Evolutionary conservation across 2,797 vertebrate species (phyloP).

Genomic region (Anguilla obscura): DNA sequence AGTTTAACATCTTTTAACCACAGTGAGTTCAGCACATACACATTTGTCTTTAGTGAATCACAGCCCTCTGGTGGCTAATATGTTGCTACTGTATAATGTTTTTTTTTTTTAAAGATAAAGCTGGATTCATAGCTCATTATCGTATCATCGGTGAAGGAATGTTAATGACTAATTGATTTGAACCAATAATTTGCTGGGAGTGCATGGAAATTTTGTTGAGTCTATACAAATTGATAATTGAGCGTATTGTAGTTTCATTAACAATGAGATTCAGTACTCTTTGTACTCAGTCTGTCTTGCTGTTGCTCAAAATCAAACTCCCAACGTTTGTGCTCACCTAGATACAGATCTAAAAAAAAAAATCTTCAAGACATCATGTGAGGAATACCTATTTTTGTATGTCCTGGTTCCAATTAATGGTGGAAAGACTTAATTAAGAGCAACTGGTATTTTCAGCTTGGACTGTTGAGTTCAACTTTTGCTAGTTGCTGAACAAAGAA

Average conservation of each 20-base stretch:
- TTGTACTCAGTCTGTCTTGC: neutral
- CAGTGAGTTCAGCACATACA: neutral
- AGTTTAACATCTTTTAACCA: neutral
- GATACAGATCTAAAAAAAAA: neutral
- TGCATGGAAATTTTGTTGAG: neutral
- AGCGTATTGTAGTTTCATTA: neutral
- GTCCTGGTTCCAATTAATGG: constrained; percentile 17
- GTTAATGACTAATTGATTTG: neutral
- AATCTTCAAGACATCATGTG: neutral
- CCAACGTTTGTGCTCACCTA: neutral
- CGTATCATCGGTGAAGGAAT: neutral
- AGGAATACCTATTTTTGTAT: neutral
- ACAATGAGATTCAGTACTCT: neutral
- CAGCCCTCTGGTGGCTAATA: neutral
- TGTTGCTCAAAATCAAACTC: neutral
- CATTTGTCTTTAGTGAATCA: neutral
- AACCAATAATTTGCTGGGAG: neutral
- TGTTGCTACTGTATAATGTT: neutral
- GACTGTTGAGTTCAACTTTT: neutral
- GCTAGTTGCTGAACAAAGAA: neutral
- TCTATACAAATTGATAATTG: neutral
- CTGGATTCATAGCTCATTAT: neutral
- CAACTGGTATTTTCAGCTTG: neutral
- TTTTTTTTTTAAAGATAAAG: too few relatives aligned
- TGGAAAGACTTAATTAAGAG: neutral